A percentile compares a stretch with the other conserved stretches of the same genome.
Evolutionary conservation across 2,113 vertebrate genomes (phyloP).

Genomic region (Semnornis frantzii): DNA sequence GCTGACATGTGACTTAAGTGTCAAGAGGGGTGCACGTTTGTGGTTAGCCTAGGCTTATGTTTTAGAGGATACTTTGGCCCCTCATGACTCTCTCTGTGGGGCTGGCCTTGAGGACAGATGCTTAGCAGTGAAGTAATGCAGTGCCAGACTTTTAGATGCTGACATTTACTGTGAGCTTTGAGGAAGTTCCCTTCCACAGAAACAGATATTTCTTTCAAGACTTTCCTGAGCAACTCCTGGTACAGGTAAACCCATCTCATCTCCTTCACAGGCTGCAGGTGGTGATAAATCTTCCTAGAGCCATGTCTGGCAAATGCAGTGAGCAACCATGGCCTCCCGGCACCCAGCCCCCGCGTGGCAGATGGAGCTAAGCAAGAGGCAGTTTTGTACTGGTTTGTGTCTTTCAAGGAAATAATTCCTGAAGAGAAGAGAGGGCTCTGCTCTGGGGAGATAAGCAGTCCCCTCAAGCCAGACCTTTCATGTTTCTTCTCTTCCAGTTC

Average conservation of each 20-base stretch:
- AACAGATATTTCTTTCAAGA: neutral
- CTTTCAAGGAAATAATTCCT: constrained; percentile 65
- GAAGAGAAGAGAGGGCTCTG: constrained; percentile 15
- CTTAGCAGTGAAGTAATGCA: neutral
- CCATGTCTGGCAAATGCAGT: neutral
- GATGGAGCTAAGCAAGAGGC: constrained; percentile 52
- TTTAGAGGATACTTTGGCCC: constrained; percentile 40
- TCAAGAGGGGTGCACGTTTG: constrained; percentile 15
- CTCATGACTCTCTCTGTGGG: constrained; percentile 8
- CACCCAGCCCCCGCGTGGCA: neutral
- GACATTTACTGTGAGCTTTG: neutral
- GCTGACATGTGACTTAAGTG: neutral
- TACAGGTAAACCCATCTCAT: neutral
- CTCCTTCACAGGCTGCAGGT: neutral
- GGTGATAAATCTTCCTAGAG: neutral
- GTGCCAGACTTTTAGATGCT: neutral
- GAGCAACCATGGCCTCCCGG: neutral
- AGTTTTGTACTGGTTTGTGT: constrained; percentile 10
- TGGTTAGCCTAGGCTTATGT: constrained; percentile 43
- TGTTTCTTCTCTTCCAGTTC: neutral
- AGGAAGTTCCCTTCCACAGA: neutral
- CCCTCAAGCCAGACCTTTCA: neutral
- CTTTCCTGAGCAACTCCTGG: neutral
- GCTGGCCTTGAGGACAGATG: constrained; percentile 20
- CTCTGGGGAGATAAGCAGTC: constrained; percentile 8